These are phyloP conservation scores for Watsonalla cultraria DNA, from an alignment of 2,888 invertebrate species.

Conservation along the genomic window DNA sequence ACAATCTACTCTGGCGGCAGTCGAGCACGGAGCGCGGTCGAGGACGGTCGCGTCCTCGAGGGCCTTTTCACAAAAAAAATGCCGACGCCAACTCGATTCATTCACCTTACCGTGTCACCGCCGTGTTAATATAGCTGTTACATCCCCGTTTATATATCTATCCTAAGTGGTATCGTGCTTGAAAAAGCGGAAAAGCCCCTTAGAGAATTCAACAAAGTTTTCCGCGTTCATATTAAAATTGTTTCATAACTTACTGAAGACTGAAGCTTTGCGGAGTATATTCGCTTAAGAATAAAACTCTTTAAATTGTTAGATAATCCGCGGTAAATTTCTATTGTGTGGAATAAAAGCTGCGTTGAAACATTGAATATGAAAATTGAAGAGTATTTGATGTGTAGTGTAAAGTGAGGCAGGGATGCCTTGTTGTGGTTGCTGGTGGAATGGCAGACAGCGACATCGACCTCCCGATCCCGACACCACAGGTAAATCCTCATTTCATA, in stretches of 20 bases:
- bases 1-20: slow-evolving; percentile 35
- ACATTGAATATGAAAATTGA: slow-evolving; percentile 3
- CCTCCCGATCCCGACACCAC: slow-evolving; percentile 55
- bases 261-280: background rate
- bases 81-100: slow-evolving; percentile 28
- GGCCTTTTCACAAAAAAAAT: slow-evolving; percentile 17
- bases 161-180: too few species aligned
- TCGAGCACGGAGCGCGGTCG: slow-evolving; percentile 58
- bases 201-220: too few species aligned
- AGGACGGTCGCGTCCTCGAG: slow-evolving; percentile 39
- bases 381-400: slow-evolving; percentile 15
- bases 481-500: slow-evolving; percentile 40
- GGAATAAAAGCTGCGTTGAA: background rate
- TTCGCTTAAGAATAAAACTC: background rate
- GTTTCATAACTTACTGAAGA: background rate
- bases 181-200: too few species aligned
- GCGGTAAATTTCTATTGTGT: background rate
- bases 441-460: slow-evolving; percentile 69
- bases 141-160: slow-evolving; percentile 5
- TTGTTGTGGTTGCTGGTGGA: slow-evolving; percentile 76
- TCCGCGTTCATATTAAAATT: background rate
- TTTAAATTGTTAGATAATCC: too few species aligned
- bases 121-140: slow-evolving; percentile 21
- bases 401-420: slow-evolving; percentile 47
- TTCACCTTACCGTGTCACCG: slow-evolving; percentile 29